Evolutionary conservation across 1,140 invertebrate genomes (phyloP).

Genomic region (Meloidogyne floridensis): DNA sequence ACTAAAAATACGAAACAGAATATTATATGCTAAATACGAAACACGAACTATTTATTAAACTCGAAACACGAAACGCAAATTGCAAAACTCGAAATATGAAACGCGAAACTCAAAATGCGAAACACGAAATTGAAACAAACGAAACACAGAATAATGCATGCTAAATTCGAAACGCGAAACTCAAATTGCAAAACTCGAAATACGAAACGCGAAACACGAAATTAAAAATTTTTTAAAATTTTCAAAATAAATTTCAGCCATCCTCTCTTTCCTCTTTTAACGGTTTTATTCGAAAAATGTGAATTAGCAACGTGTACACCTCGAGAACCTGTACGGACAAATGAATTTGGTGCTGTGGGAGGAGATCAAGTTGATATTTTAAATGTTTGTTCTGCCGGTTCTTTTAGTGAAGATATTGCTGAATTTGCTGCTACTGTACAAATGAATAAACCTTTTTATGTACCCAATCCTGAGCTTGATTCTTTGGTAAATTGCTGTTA

Average conservation of each 20-base stretch:
- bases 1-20: no score
- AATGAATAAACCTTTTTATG: conserved; percentile 89
- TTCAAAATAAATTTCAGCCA: conserved; percentile 75
- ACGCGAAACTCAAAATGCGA: no score
- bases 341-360: conserved; percentile 68
- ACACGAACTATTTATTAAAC: no score
- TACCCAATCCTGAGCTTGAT: conserved; percentile 95
- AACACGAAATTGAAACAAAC: no score
- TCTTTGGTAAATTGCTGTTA: conserved; percentile 82
- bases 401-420: conserved; percentile 96
- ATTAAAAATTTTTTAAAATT: not conserved
- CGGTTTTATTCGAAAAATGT: conserved; percentile 99
- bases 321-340: conserved; percentile 75
- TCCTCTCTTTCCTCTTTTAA: conserved; percentile 94
- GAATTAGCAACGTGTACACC: conserved; percentile 98
- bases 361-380: conserved; percentile 75
- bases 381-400: conserved; percentile 95
- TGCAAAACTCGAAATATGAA: no score
- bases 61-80: no score
- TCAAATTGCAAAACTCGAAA: not conserved
- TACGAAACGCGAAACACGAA: no score
- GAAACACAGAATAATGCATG: no score
- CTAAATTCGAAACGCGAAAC: no score
- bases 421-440: conserved; percentile 91
- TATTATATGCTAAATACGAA: no score